A percentile compares a stretch with the other conserved stretches of the same genome.
phyloP scores from a whole-genome alignment of 2,888 invertebrate genomes.

The Macrosiphum euphorbiae region DNA sequence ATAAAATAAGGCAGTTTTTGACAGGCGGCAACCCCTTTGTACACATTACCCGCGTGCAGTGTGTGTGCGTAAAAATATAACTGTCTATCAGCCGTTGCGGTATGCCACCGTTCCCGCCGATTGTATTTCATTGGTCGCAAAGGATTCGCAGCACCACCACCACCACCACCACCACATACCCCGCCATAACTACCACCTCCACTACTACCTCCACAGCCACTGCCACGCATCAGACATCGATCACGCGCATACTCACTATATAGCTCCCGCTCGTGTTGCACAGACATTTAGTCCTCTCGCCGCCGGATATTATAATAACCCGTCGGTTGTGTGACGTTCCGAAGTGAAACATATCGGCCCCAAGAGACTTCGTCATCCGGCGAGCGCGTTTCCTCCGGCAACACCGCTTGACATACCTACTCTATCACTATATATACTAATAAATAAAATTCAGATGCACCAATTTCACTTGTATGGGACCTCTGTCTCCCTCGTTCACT shows the following conservation, averaged over 20 bases:
- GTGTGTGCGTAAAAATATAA: neutral
- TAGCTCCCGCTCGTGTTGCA: neutral
- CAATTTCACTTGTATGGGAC: neutral
- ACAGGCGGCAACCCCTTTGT: neutral
- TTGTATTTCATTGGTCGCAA: constrained; percentile 28
- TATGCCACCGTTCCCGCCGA: neutral
- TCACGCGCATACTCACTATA: neutral
- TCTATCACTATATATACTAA: neutral
- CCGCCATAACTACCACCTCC: neutral
- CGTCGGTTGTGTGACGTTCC: constrained; percentile 33
- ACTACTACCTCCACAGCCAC: neutral
- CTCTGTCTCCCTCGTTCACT: neutral
- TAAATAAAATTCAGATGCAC: neutral
- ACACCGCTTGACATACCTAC: neutral
- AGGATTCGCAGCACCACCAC: neutral
- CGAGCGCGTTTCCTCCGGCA: neutral
- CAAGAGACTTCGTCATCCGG: constrained; percentile 27
- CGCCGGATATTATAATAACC: constrained; percentile 35
- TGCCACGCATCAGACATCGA: neutral
- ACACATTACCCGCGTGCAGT: neutral
- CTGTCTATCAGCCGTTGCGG: neutral
- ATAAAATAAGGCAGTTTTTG: constrained; percentile 5
- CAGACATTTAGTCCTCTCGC: neutral
- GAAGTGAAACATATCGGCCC: constrained; percentile 49
- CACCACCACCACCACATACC: neutral